Conservation (phyloP, 2,113 vertebrate species). For the Ochotona curzoniae region DNA sequence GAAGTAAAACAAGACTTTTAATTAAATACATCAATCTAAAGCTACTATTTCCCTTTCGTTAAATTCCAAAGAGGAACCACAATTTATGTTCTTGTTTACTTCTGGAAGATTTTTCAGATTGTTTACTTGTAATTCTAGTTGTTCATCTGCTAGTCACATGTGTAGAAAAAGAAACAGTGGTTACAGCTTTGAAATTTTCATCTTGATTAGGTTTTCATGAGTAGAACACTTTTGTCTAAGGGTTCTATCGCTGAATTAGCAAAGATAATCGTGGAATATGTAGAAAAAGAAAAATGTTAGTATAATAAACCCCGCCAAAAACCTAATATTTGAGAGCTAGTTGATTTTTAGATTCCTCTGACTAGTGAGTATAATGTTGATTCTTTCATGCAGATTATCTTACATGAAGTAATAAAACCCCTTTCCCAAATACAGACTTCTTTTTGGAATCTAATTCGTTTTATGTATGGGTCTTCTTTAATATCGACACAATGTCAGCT, state of each 20-base stretch:
- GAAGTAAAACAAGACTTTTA: slow-evolving; percentile 18
- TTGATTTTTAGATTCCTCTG: background rate
- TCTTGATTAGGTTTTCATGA: background rate
- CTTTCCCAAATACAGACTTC: background rate
- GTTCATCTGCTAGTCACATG: background rate
- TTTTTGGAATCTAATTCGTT: background rate
- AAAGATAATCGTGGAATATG: background rate
- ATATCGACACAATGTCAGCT: background rate
- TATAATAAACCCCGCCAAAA: background rate
- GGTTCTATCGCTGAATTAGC: background rate
- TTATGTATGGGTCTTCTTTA: background rate
- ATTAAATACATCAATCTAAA: background rate
- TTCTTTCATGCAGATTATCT: background rate
- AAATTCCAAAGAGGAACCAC: background rate
- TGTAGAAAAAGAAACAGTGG: background rate
- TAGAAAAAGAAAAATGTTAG: background rate
- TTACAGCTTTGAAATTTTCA: background rate
- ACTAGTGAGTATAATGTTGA: background rate
- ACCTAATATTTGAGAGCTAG: background rate
- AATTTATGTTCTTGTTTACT: background rate
- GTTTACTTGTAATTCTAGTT: background rate
- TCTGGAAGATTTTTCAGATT: background rate
- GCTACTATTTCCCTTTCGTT: background rate
- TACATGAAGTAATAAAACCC: background rate
- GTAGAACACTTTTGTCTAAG: background rate